Evolutionary conservation across 2,888 invertebrate genomes (phyloP).

Genomic region (Brenthis ino): DNA sequence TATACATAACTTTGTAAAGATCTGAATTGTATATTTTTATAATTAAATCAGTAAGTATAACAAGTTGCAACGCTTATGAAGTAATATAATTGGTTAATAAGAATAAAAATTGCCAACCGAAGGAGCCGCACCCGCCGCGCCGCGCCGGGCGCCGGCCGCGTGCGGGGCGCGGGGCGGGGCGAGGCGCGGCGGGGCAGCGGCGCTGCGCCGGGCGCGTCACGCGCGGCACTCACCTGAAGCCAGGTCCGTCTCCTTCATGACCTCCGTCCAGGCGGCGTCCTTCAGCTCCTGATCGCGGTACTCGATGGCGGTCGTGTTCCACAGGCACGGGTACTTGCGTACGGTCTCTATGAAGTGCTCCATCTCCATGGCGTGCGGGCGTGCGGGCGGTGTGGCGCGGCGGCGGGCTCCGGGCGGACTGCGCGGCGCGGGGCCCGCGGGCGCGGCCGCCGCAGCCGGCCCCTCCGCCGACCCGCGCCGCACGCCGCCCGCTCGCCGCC

Average conservation of each 20-base stretch:
- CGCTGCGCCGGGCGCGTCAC: slow-evolving; percentile 25
- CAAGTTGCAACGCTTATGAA: too few relatives aligned
- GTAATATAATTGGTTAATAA: too few relatives aligned
- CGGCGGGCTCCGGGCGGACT: slow-evolving; percentile 43
- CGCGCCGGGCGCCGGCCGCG: not conserved
- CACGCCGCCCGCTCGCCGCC: slow-evolving; percentile 28
- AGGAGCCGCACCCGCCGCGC: not conserved
- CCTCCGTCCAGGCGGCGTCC: slow-evolving; percentile 76
- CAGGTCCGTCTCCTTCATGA: slow-evolving; percentile 74
- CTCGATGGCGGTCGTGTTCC: slow-evolving; percentile 76
- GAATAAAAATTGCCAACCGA: too few relatives aligned
- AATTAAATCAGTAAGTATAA: too few relatives aligned
- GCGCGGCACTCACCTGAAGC: slow-evolving; percentile 71
- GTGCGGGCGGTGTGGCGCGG: slow-evolving; percentile 39
- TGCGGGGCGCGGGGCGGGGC: slow-evolving; percentile 16
- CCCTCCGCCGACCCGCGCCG: slow-evolving; percentile 34
- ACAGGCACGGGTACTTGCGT: slow-evolving; percentile 74
- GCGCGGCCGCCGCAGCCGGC: slow-evolving; percentile 37
- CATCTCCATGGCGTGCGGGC: slow-evolving; percentile 52
- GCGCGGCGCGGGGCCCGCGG: slow-evolving; percentile 36
- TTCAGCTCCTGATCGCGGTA: slow-evolving; percentile 79
- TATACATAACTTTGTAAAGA: too few relatives aligned
- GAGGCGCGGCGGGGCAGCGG: slow-evolving; percentile 67
- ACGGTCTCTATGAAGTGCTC: slow-evolving; percentile 74
- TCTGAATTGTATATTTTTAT: too few relatives aligned